Percentiles rank a stretch among this genome's conserved stretches.
Evolutionary conservation across 1,140 invertebrate genomes (phyloP).

Genomic region (Philopotamus ludificatus): DNA sequence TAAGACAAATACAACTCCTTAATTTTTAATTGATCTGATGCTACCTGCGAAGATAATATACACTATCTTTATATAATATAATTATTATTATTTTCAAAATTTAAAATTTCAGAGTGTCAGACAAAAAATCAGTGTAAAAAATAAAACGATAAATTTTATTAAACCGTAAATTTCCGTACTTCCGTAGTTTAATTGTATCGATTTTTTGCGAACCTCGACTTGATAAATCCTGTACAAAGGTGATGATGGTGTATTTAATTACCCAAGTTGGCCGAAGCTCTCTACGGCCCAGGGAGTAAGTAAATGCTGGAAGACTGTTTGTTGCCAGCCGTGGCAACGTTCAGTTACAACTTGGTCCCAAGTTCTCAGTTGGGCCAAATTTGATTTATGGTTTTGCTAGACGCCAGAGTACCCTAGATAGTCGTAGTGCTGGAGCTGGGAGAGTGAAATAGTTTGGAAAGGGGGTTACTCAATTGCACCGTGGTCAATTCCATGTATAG

Average conservation of each 20-base stretch:
- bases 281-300: background rate
- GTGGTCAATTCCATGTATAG: too few species aligned
- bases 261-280: conserved; percentile 23
- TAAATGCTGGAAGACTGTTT: conserved; percentile 18
- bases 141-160: background rate
- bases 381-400: conserved; percentile 11
- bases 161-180: background rate
- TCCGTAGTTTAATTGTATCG: background rate
- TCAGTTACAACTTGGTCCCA: background rate
- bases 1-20: too few species aligned
- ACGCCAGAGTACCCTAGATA: background rate
- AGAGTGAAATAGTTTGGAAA: background rate
- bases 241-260: conserved; percentile 39
- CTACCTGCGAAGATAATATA: too few species aligned
- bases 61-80: too few species aligned
- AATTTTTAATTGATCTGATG: too few species aligned
- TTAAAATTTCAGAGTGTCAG: too few species aligned
- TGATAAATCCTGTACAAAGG: conserved; percentile 36
- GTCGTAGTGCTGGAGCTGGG: background rate
- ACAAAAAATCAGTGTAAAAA: background rate
- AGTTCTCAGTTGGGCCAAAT: conserved; percentile 8
- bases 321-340: background rate
- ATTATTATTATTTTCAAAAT: too few species aligned
- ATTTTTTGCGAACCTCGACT: conserved; percentile 15
- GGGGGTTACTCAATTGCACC: too few species aligned